Evolutionary conservation across 2,113 vertebrate genomes (phyloP).

Genomic region (Macquaria ambigua): DNA sequence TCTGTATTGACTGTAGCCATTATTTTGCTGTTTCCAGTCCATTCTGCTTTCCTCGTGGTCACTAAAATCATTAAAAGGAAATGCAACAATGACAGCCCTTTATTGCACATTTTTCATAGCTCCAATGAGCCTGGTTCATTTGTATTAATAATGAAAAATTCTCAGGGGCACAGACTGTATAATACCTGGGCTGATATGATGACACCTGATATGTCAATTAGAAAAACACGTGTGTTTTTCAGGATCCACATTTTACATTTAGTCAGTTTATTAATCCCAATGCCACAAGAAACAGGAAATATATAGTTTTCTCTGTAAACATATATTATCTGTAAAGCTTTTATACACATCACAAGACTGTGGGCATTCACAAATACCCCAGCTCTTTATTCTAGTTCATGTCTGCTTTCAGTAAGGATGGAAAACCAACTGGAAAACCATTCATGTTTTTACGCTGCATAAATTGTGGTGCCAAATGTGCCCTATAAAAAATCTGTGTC

Average conservation of each 20-base stretch:
- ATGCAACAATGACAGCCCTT: conserved; percentile 20
- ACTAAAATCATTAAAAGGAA: conserved; percentile 36
- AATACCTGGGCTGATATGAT: conserved; percentile 11
- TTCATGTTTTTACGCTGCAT: conserved; percentile 2
- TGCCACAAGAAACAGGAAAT: neutral
- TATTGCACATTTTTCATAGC: conserved; percentile 32
- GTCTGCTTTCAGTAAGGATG: neutral
- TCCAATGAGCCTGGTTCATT: conserved; percentile 25
- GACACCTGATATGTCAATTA: neutral
- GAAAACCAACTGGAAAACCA: neutral
- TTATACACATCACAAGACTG: too few species aligned
- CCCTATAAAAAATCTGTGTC: conserved; percentile 3
- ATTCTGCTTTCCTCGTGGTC: conserved; percentile 8
- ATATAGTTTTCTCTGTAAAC: neutral
- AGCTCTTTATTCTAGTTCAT: conserved; percentile 1
- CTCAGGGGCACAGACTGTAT: neutral
- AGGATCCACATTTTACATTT: neutral
- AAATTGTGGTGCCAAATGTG: conserved; percentile 10
- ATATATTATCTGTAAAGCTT: neutral
- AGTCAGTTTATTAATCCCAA: neutral
- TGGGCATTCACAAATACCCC: neutral
- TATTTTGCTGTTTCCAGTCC: conserved; percentile 27
- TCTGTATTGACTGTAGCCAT: conserved; percentile 23
- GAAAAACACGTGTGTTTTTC: neutral
- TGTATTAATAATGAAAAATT: conserved; percentile 18